Evolutionary conservation across 1,140 invertebrate species (phyloP), one percentile per base, ranked within the genome.

Genomic region (Acromyrmex heyeri): DNA sequence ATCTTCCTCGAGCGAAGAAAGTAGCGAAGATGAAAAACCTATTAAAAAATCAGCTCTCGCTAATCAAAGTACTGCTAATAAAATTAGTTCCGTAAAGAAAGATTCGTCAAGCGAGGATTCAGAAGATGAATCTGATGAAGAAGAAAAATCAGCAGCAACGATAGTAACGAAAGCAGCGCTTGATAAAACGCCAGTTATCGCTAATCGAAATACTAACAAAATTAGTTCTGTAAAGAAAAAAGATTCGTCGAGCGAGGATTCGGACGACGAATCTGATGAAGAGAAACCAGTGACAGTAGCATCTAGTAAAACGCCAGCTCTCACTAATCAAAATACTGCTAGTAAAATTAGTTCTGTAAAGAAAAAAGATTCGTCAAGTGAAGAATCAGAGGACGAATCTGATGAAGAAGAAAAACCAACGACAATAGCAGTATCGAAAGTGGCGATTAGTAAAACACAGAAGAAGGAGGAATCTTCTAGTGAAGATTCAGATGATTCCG

Each of bases 261-360:
- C 88, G 21, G 62, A 88, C 76, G 90, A 83, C 81, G 86, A 90
- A 65, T 94, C 77, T 30, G 92, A 93, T 16, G 93, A 95, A 0
- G 91, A 93, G 12, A 89, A 93, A 18, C 85, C 94, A 18, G 88
- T 92, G 2, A 73, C 95, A 96, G 85, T 93, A 92, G 57, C 89
- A 48, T n/a, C 44, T 12, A 93, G 89, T 85, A 75, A 89, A 48
- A 38, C 70, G 8, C 57, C 34, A 38, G 6, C 7, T 38, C 7
- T 21, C 6, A 53, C 83, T 34, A 90, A 86, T 38, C 77, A 70
- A 73, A 65, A 78, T 30, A 1, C 44, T n/a, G 8, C 21, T 67
- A n/a, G 16, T 24, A 24, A 93, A 91, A n/a, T 24, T 21, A 21
- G 1, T 38, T 27, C 69, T 65, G 12, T 16, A 21, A 94, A 93